Evolutionary conservation across 2,797 vertebrate genomes (phyloP), one percentile per base, ranked within the genome.

Genomic region (Scolopax rusticola): DNA sequence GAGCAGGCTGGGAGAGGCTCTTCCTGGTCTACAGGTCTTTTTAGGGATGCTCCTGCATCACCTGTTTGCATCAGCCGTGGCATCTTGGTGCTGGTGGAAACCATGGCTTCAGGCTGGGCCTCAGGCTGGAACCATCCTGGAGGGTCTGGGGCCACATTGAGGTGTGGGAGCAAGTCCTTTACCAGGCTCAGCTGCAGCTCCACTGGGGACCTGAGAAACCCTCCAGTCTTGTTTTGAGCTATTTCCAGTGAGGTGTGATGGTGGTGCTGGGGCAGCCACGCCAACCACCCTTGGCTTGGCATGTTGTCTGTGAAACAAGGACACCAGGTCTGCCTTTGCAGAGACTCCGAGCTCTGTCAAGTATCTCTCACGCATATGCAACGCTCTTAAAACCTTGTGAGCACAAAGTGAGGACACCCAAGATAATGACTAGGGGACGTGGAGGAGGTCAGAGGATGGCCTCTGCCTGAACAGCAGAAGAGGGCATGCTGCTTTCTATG

Each of bases 71-170:
- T 11, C 2, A 38, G 27, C 38, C 53, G 41, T 14, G 32, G 61
- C 24, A 5, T 50, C 19, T 77, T 0, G 0, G 2, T 3, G 12
- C 25, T 19, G n/a, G 25, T 48, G 56, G 64, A 65, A 80, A 43
- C 19, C 13, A 32, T 4, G 8, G 63, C 20, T 77, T 83, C 11
- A 18, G n/a, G 38, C 12, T 11, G 30, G 63, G 14, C 18, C 65
- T 57, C 65, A 60, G 75, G 25, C 36, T 60, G 59, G 59, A 60
- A 60, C 25, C 59, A 60, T 60, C 1, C 2, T 61, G 19, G 33
- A 73, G n/a, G 27, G 43, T 40, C 60, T 53, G 23, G 32, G 41
- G 18, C 41, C n/a, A 32, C 5, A 1, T 0, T 65, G 41, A 10
- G 21, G 7, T 6, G 3, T 32, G 36, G 48, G 51, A 3, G 1